Evolutionary conservation across 2,797 vertebrate species (phyloP).

Genomic region (Arremon aurantiirostris): DNA sequence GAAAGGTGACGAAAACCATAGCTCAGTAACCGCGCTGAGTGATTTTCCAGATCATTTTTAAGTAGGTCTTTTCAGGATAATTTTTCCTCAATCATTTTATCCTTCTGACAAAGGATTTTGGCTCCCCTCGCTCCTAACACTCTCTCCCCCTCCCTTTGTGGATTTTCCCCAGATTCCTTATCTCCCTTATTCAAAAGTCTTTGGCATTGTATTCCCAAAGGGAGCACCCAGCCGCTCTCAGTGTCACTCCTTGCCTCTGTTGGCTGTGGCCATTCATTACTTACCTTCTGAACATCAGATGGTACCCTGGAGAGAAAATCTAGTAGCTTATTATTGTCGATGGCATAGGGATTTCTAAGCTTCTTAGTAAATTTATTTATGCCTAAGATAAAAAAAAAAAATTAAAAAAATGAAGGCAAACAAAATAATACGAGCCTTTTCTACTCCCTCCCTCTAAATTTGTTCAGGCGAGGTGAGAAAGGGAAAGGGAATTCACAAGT

Average conservation of each 20-base stretch:
- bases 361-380: conserved; percentile 99
- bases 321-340: conserved; percentile 92
- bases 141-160: neutral
- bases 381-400: conserved; percentile 74
- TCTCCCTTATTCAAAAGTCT: conserved; percentile 36
- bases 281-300: conserved; percentile 97
- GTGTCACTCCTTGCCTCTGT: neutral
- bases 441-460: neutral
- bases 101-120: conserved; percentile 50
- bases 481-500: conserved; percentile 50
- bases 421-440: neutral
- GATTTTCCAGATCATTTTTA: conserved; percentile 62
- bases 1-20: neutral
- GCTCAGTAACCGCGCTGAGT: neutral
- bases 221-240: neutral
- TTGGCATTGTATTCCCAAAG: neutral
- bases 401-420: neutral
- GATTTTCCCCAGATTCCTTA: conserved; percentile 55
- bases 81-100: conserved; percentile 61
- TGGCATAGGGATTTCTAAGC: conserved; percentile 90
- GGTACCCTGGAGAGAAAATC: conserved; percentile 98
- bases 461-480: neutral
- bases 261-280: conserved; percentile 68
- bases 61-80: conserved; percentile 62
- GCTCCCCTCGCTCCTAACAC: conserved; percentile 70